phyloP scores from a whole-genome alignment of 2,797 vertebrate genomes.

The Pipistrellus pygmaeus region DNA sequence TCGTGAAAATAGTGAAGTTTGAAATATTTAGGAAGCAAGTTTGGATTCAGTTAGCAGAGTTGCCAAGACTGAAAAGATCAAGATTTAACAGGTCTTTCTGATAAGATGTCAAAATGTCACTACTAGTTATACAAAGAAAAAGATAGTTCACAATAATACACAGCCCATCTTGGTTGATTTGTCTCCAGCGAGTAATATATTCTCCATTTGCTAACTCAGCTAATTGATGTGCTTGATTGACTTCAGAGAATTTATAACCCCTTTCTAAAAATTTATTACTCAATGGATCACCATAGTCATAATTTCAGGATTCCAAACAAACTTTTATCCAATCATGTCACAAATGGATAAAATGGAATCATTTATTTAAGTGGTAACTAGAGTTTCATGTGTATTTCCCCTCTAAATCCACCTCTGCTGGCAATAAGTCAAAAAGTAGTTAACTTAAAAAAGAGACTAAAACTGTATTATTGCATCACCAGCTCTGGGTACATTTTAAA shows the following conservation, averaged over 20 bases:
- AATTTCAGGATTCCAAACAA: constrained; percentile 81
- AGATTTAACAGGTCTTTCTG: constrained; percentile 64
- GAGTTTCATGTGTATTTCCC: constrained; percentile 66
- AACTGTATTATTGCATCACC: constrained; percentile 18
- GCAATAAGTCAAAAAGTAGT: constrained; percentile 58
- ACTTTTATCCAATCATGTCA: constrained; percentile 70
- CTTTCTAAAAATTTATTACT: constrained; percentile 84
- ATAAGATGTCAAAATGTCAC: constrained; percentile 71
- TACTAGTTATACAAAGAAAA: constrained; percentile 66
- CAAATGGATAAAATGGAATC: constrained; percentile 59
- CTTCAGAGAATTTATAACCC: constrained; percentile 84
- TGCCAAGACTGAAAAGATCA: constrained; percentile 50
- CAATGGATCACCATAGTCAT: constrained; percentile 79
- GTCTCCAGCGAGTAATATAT: constrained; percentile 83
- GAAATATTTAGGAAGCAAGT: constrained; percentile 65
- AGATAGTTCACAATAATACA: constrained; percentile 67
- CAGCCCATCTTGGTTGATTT: constrained; percentile 79
- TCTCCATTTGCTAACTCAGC: constrained; percentile 85
- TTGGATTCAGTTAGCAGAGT: constrained; percentile 24
- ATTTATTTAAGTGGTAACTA: constrained; percentile 66
- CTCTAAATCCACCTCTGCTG: constrained; percentile 17
- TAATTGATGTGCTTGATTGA: constrained; percentile 82
- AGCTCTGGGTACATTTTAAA: constrained; percentile 67
- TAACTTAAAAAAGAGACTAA: constrained; percentile 47
- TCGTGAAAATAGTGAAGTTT: constrained; percentile 72